Conservation (phyloP, 2,888 invertebrate genomes). For the Lithosia quadra region DNA sequence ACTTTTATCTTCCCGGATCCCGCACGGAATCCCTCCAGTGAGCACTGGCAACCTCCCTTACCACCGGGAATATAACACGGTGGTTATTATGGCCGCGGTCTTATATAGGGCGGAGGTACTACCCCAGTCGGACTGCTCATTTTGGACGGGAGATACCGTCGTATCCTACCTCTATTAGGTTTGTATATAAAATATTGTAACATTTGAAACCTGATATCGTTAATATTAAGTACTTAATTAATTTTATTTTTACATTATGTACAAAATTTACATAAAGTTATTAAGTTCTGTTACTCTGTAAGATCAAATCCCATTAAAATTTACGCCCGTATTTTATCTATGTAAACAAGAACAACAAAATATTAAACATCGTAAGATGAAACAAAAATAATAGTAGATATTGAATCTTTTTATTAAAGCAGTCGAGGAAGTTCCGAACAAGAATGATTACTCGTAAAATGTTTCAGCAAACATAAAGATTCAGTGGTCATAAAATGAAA, state of each 20-base stretch:
- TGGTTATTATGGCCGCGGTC: too few relatives aligned
- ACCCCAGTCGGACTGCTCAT: too few relatives aligned
- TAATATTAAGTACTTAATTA: too few relatives aligned
- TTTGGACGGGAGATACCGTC: too few relatives aligned
- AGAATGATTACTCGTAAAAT: slow-evolving; percentile 11
- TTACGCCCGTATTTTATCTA: not conserved
- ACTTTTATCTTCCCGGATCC: too few relatives aligned
- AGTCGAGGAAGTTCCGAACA: slow-evolving; percentile 3
- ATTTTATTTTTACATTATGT: not conserved
- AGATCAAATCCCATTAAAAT: slow-evolving; percentile 4
- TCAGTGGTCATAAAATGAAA: slow-evolving; percentile 6
- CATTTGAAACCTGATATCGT: not conserved
- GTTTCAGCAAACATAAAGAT: slow-evolving; percentile 10
- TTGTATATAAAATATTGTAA: too few relatives aligned
- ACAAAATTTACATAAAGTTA: not conserved
- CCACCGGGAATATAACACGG: too few relatives aligned
- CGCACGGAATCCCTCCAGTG: too few relatives aligned
- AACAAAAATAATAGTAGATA: not conserved
- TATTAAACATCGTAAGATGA: not conserved
- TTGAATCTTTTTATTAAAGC: not conserved
- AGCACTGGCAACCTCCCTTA: too few relatives aligned
- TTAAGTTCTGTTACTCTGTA: slow-evolving; percentile 4
- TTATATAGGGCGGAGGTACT: too few relatives aligned
- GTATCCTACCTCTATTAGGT: too few relatives aligned
- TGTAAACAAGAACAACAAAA: slow-evolving; percentile 4